Evolutionary conservation across 2,113 vertebrate genomes (phyloP).

Genomic region (Bostrychus sinensis): DNA sequence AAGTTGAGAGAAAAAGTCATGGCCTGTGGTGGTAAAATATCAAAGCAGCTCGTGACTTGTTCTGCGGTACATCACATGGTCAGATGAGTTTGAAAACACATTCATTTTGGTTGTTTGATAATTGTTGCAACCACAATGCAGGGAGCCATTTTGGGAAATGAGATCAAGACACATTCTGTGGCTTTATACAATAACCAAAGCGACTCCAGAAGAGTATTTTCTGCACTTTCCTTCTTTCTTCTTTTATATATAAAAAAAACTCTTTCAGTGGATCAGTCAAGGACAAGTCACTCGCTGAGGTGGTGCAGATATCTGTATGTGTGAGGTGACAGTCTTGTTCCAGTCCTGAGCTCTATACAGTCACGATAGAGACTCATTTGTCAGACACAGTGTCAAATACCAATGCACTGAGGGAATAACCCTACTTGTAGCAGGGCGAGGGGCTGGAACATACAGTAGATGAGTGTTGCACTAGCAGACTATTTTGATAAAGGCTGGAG

Average conservation of each 20-base stretch:
- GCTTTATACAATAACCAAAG: constrained; percentile 21
- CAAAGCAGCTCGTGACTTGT: constrained; percentile 8
- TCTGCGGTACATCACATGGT: constrained; percentile 13
- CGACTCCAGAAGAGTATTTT: constrained; percentile 14
- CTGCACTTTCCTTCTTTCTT: constrained; percentile 1
- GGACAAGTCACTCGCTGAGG: constrained; percentile 39
- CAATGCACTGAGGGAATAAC: constrained; percentile 61
- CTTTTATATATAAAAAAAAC: neutral
- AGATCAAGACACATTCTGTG: constrained; percentile 13
- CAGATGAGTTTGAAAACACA: constrained; percentile 20
- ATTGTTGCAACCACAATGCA: constrained; percentile 21
- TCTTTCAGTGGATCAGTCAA: constrained; percentile 27
- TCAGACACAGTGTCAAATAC: constrained; percentile 58
- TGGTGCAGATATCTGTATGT: constrained; percentile 47
- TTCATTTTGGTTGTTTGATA: constrained; percentile 29
- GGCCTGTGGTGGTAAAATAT: constrained; percentile 1
- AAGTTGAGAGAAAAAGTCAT: constrained; percentile 10
- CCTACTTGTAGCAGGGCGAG: constrained; percentile 41
- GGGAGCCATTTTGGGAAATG: constrained; percentile 28
- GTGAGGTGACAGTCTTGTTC: constrained; percentile 53
- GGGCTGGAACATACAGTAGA: constrained; percentile 43
- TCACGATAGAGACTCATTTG: constrained; percentile 42
- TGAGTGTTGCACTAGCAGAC: constrained; percentile 45
- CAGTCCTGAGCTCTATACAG: constrained; percentile 36
- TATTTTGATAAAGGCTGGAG: constrained; percentile 43